Evolutionary conservation across 2,888 invertebrate species (phyloP).

Genomic region (Drosophila melanosoma): DNA sequence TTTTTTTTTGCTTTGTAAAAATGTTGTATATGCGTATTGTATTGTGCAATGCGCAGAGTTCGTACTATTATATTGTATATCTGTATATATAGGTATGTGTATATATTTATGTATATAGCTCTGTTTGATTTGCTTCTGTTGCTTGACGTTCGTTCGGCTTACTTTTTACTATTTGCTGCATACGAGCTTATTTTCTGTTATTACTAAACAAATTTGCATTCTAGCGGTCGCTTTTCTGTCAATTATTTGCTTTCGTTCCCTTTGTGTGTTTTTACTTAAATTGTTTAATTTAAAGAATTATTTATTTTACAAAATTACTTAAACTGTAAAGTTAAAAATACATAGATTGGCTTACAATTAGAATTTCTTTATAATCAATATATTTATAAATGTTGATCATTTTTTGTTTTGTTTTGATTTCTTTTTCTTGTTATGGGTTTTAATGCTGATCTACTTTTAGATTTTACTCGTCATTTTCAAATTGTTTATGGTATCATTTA

Average conservation of each 20-base stretch:
- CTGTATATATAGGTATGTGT: slow-evolving; percentile 58
- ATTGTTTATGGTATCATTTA: slow-evolving; percentile 42
- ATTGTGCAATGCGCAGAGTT: slow-evolving; percentile 61
- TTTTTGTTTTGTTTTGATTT: slow-evolving; percentile 45
- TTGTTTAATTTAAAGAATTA: slow-evolving; percentile 72
- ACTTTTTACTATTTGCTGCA: slow-evolving; percentile 40
- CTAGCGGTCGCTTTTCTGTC: slow-evolving; percentile 53
- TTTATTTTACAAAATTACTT: slow-evolving; percentile 78
- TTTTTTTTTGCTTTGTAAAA: slow-evolving; percentile 73
- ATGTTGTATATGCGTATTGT: slow-evolving; percentile 76
- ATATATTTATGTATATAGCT: slow-evolving; percentile 69
- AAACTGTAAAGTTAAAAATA: slow-evolving; percentile 72
- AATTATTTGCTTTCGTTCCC: slow-evolving; percentile 46
- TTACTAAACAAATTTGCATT: slow-evolving; percentile 40
- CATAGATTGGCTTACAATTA: slow-evolving; percentile 74
- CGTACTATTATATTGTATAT: slow-evolving; percentile 68
- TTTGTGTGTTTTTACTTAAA: slow-evolving; percentile 55
- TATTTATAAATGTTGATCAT: slow-evolving; percentile 60
- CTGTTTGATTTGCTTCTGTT: slow-evolving; percentile 79
- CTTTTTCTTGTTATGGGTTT: slow-evolving; percentile 24
- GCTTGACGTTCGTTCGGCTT: slow-evolving; percentile 51
- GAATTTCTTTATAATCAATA: slow-evolving; percentile 71
- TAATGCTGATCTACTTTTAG: slow-evolving; percentile 59
- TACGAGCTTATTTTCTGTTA: slow-evolving; percentile 17
- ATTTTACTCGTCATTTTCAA: slow-evolving; percentile 57